Conservation (phyloP, 2,113 vertebrate species). For the Leptodactylus fuscus region DNA sequence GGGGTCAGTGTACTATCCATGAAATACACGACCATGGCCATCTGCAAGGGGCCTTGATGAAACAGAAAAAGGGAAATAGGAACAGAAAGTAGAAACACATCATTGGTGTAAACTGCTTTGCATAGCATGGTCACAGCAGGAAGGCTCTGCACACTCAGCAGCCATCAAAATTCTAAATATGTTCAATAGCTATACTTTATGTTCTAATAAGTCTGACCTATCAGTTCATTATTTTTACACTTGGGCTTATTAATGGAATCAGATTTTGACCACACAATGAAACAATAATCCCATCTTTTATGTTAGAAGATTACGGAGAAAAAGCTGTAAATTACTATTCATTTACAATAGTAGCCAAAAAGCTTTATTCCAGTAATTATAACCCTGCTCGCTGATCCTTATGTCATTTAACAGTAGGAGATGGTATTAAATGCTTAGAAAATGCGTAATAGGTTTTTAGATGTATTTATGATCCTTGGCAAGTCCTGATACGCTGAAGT, state of each 20-base stretch:
- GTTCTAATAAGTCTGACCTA: background rate
- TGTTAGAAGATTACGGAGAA: background rate
- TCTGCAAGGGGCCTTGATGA: too few species aligned
- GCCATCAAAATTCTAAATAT: too few species aligned
- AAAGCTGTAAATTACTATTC: background rate
- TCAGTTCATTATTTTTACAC: background rate
- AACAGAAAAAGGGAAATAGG: too few species aligned
- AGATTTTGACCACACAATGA: background rate
- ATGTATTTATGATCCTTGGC: background rate
- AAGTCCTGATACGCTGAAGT: background rate
- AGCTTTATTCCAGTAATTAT: slow-evolving; percentile 6
- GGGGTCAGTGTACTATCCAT: too few species aligned
- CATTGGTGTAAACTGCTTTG: too few species aligned
- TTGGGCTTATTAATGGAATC: background rate
- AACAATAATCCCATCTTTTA: background rate
- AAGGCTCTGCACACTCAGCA: too few species aligned
- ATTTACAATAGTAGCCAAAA: background rate
- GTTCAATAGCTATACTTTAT: too few species aligned
- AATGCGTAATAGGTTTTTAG: slow-evolving; percentile 1
- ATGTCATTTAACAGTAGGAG: slow-evolving; percentile 6
- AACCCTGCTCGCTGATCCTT: slow-evolving; percentile 10
- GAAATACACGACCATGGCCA: too few species aligned
- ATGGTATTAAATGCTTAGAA: slow-evolving; percentile 9
- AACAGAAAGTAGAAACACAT: too few species aligned
- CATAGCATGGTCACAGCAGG: too few species aligned